A percentile compares a stretch with the other conserved stretches of the same genome.
These are phyloP conservation scores for Amazona finschi DNA, from an alignment of 2,797 vertebrate species.

Conservation along the genomic window DNA sequence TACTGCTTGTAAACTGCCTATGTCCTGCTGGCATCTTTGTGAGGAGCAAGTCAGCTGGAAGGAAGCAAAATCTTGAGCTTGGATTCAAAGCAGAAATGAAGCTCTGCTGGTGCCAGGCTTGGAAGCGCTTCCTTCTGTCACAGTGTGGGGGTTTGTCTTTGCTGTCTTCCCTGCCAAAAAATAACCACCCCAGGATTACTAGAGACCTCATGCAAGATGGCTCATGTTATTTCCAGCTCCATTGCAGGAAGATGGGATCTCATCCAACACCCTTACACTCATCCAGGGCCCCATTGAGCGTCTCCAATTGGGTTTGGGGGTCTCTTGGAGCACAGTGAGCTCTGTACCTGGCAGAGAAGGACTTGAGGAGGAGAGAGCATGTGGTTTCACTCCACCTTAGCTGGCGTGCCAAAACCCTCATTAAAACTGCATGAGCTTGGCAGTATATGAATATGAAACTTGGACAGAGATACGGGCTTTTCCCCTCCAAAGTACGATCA, in stretches of 20 bases:
- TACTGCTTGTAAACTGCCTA: neutral
- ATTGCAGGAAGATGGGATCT: neutral
- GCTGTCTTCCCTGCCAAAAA: neutral
- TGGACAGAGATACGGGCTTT: neutral
- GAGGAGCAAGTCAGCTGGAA: neutral
- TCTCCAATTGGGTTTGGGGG: neutral
- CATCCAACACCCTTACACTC: neutral
- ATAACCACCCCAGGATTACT: neutral
- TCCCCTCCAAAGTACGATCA: neutral
- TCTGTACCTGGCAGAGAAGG: neutral
- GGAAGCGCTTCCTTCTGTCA: neutral
- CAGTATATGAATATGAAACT: neutral
- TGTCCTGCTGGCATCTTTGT: rapidly evolving
- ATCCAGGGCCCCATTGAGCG: neutral
- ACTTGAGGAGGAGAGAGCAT: rapidly evolving
- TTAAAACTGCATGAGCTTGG: neutral
- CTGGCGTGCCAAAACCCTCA: neutral
- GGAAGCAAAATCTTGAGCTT: neutral
- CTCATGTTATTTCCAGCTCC: neutral
- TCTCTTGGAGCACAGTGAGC: neutral
- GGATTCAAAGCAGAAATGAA: neutral
- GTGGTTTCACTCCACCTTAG: neutral
- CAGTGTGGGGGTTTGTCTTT: neutral
- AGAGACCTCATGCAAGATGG: neutral
- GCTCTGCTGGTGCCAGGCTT: neutral